Evolutionary conservation across 2,888 invertebrate species (phyloP).

Genomic region (Ganaspis brasiliensis): DNA sequence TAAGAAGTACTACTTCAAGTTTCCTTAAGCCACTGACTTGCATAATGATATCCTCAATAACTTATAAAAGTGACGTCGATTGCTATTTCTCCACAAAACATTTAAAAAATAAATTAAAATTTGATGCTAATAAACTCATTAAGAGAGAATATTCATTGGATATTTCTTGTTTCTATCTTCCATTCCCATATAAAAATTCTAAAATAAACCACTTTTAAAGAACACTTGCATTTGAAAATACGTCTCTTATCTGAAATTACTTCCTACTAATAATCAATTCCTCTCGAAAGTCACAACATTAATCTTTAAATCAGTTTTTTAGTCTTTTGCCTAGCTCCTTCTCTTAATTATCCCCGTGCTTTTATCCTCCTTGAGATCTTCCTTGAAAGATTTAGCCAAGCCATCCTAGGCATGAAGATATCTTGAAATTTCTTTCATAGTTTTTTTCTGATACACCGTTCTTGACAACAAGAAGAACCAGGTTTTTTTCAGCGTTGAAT

Average conservation of each 20-base stretch:
- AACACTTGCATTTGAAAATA: slow-evolving; percentile 2
- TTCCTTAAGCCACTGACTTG: slow-evolving; percentile 4
- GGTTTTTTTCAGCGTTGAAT: slow-evolving; percentile 10
- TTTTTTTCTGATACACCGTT: neutral
- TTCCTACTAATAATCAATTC: slow-evolving; percentile 29
- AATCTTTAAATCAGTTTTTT: slow-evolving; percentile 36
- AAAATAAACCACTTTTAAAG: neutral
- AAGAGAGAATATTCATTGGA: neutral
- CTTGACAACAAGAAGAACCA: slow-evolving; percentile 16
- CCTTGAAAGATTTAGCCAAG: neutral
- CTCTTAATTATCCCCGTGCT: slow-evolving; percentile 32
- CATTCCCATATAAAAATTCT: neutral
- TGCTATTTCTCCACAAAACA: neutral
- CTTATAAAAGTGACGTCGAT: neutral
- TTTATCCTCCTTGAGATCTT: slow-evolving; percentile 27
- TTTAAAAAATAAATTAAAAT: slow-evolving; percentile 8
- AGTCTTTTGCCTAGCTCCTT: slow-evolving; percentile 12
- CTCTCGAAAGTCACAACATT: slow-evolving; percentile 19
- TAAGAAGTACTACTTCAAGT: slow-evolving; percentile 3
- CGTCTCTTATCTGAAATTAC: slow-evolving; percentile 16
- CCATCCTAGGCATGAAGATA: slow-evolving; percentile 20
- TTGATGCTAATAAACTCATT: neutral
- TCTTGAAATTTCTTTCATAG: slow-evolving; percentile 5
- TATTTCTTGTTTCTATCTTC: neutral
- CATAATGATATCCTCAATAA: slow-evolving; percentile 17